A percentile compares a stretch with the other conserved stretches of the same genome.
Evolutionary conservation across 2,888 invertebrate genomes (phyloP).

Genomic region (Orthonevra nobilis): DNA sequence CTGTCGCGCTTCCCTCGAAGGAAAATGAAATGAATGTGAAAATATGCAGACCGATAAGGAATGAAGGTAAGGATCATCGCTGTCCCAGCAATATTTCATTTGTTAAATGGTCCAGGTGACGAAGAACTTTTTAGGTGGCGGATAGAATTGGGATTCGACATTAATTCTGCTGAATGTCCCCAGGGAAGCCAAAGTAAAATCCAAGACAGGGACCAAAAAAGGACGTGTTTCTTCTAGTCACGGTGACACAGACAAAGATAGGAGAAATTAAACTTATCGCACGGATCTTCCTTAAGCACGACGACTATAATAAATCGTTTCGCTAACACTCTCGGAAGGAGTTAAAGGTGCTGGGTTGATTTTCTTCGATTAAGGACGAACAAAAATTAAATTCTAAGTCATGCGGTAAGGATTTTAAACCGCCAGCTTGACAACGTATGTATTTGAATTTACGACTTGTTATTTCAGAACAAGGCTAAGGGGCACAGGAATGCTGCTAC

Average conservation of each 20-base stretch:
- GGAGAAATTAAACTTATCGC: slow-evolving; percentile 14
- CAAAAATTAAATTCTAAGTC: slow-evolving; percentile 24
- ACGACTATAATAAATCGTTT: slow-evolving; percentile 31
- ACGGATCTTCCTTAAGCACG: neutral
- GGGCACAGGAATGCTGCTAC: no score
- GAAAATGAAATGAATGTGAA: slow-evolving; percentile 15
- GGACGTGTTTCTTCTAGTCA: slow-evolving; percentile 7
- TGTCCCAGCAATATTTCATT: slow-evolving; percentile 25
- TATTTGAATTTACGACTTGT: slow-evolving; percentile 23
- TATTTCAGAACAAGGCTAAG: neutral
- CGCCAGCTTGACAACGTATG: slow-evolving; percentile 21
- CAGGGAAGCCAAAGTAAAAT: neutral
- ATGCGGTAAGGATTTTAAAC: slow-evolving; percentile 22
- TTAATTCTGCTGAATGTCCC: neutral
- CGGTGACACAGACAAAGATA: slow-evolving; percentile 20
- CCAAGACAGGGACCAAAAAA: slow-evolving; percentile 17
- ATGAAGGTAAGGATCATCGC: slow-evolving; percentile 13
- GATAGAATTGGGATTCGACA: neutral
- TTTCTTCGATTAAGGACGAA: slow-evolving; percentile 28
- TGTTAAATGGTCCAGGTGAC: slow-evolving; percentile 36
- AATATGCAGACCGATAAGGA: slow-evolving; percentile 17
- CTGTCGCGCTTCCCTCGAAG: no score
- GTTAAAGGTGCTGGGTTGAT: neutral
- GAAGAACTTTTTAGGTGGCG: slow-evolving; percentile 5
- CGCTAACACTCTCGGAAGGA: neutral